Evolutionary conservation across 2,797 vertebrate genomes (phyloP).

Genomic region (Tragopan temminckii): DNA sequence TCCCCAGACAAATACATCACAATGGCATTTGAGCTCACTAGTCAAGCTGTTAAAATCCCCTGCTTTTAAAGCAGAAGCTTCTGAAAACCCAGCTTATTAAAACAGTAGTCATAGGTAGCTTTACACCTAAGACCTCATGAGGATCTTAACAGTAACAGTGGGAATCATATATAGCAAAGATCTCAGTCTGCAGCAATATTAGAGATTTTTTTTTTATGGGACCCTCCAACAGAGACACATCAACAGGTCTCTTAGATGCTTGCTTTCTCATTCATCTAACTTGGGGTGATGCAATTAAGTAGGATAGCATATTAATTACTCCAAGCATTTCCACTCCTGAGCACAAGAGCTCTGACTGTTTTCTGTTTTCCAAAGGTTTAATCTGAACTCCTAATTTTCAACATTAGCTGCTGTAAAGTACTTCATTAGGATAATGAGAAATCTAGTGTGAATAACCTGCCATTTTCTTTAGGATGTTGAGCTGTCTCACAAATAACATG

Average conservation of each 20-base stretch:
- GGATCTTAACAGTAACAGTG: not conserved
- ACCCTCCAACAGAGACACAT: not conserved
- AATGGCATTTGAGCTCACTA: not conserved
- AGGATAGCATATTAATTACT: not conserved
- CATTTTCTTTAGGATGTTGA: not conserved
- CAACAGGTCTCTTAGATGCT: not conserved
- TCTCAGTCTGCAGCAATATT: not conserved
- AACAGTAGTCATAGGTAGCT: not conserved
- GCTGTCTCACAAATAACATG: not conserved
- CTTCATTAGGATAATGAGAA: slow-evolving; percentile 14
- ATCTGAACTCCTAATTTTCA: not conserved
- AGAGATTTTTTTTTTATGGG: not conserved
- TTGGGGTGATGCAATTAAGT: not conserved
- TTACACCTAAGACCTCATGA: not conserved
- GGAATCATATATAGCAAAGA: not conserved
- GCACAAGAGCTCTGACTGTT: not conserved
- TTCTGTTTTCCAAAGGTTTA: not conserved
- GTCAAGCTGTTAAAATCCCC: not conserved
- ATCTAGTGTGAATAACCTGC: slow-evolving; percentile 17
- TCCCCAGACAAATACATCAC: not conserved
- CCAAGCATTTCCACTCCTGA: not conserved
- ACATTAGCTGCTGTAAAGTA: not conserved
- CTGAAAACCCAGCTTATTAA: not conserved
- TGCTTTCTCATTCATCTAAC: not conserved
- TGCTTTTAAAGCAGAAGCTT: not conserved